Percentiles rank a stretch among this genome's conserved stretches.
phyloP scores from a whole-genome alignment of 1,140 invertebrate genomes.

The Anagrus nilaparvatae region DNA sequence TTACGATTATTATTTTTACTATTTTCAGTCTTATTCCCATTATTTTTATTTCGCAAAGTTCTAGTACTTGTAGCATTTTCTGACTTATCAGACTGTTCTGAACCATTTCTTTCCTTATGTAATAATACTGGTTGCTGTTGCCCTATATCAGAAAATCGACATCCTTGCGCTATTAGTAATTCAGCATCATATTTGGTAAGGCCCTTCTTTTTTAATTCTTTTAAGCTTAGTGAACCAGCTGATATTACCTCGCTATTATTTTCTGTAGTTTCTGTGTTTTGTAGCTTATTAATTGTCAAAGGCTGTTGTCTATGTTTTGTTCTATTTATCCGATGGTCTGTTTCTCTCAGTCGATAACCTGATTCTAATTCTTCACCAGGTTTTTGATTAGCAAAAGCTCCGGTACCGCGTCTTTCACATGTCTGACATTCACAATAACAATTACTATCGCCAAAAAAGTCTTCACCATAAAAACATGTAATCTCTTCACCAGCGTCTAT shows the following conservation, averaged over 20 bases:
- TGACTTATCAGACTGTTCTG: slow-evolving; percentile 26
- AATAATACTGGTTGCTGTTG: slow-evolving; percentile 28
- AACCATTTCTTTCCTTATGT: slow-evolving; percentile 34
- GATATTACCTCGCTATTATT: slow-evolving; percentile 42
- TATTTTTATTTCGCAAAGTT: slow-evolving; percentile 38
- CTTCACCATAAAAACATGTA: slow-evolving; percentile 96
- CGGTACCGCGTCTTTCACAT: slow-evolving; percentile 84
- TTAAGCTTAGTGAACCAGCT: slow-evolving; percentile 60
- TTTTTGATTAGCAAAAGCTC: slow-evolving; percentile 68
- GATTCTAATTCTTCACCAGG: slow-evolving; percentile 44
- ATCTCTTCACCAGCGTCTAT: slow-evolving; percentile 96
- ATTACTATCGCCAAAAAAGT: slow-evolving; percentile 97
- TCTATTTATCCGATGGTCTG: slow-evolving; percentile 87
- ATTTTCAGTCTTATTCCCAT: slow-evolving; percentile 33
- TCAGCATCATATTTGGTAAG: slow-evolving; percentile 87
- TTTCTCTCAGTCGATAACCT: slow-evolving; percentile 86
- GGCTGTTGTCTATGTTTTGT: slow-evolving; percentile 62
- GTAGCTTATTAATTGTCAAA: slow-evolving; percentile 29
- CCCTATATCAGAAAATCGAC: slow-evolving; percentile 59
- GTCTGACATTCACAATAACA: slow-evolving; percentile 96
- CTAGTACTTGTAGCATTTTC: slow-evolving; percentile 28
- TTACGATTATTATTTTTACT: slow-evolving; percentile 27
- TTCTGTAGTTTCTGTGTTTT: slow-evolving; percentile 31
- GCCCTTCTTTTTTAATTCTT: slow-evolving; percentile 71
- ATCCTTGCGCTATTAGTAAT: slow-evolving; percentile 77